These are phyloP conservation scores for Dendrophyllia cribrosa DNA, from an alignment of 64 coral and sea anemone species.

Conservation along the genomic window DNA sequence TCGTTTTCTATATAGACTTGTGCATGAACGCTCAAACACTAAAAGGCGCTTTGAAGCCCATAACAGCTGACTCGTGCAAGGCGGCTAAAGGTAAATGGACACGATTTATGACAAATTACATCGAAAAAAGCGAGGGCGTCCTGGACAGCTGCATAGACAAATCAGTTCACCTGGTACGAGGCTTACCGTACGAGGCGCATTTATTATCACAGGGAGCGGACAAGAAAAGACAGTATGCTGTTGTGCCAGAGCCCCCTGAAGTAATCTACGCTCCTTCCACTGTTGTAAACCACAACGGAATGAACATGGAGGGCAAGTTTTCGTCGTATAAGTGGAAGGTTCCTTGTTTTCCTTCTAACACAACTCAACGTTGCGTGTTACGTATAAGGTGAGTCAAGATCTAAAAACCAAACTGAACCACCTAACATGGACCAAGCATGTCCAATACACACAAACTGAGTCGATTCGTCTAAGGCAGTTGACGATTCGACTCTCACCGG, in stretches of 20 bases:
- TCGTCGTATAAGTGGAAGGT: slow-evolving; percentile 26
- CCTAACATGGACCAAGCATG: too few relatives aligned
- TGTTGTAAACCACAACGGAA: slow-evolving; percentile 23
- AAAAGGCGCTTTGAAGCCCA: background rate
- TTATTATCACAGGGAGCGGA: background rate
- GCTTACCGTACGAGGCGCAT: background rate
- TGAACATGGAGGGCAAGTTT: slow-evolving; percentile 29
- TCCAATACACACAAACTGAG: too few relatives aligned
- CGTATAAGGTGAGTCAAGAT: slow-evolving; percentile 13
- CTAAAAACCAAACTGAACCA: too few relatives aligned
- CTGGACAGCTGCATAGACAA: background rate
- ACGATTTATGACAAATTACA: background rate
- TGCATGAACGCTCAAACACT: background rate
- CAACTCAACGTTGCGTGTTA: slow-evolving; percentile 32
- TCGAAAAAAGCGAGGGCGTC: background rate
- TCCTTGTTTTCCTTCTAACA: slow-evolving; percentile 2
- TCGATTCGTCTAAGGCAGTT: too few relatives aligned
- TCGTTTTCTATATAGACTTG: too few relatives aligned
- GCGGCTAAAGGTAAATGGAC: background rate
- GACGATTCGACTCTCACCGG: too few relatives aligned
- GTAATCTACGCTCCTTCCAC: slow-evolving; percentile 24
- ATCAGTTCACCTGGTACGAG: background rate
- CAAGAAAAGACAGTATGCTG: background rate
- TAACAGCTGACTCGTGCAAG: background rate
- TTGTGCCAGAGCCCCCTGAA: background rate